Evolutionary conservation across 1,140 invertebrate species (phyloP), one percentile per base, ranked within the genome.

Genomic region (Agraylea sexmaculata): DNA sequence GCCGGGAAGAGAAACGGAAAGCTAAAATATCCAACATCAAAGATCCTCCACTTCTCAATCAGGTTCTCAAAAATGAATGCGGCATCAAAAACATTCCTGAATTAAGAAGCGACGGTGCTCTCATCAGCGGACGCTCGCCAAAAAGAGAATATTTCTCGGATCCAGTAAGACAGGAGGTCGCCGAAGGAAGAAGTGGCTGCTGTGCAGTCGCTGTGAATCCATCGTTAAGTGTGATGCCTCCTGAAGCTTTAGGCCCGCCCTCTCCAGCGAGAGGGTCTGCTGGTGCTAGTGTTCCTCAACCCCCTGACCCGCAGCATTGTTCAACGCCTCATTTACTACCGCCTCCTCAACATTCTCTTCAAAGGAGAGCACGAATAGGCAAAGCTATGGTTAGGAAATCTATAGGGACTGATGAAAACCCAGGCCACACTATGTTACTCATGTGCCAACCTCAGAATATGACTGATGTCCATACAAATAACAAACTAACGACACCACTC

Each of bases 301-400:
- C 63, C 13, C 58, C 64, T 11, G 53, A 58, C 3, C 51, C 52
- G 7, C 56, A 63, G 3, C 57, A 58, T n/a, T 54, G 37, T 23
- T 38, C 52, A 17, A 38, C 50, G 32, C 61, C 62, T 17, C 55
- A 61, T 10, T 53, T 58, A 2, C 49, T 51, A 6, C 55, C 60
- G 2, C 54, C 59, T 8, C 54, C 36, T 27, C 41, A 53, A 21
- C 42, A 51, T 37, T 47, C 33, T 0, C 4, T 25, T 16, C 37
- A 58, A 19, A 53, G 73, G n/a, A 69, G 72, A 47, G 75, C 76
- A 2, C 64, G 76, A n/a, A 64, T 78, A 18, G 76, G 76, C 18
- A 78, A 78, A 59, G 71, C 64, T n/a, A 77, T 76, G 71, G 76
- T 73, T 16, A 58, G 75, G 17, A 68, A 73, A 42, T 68, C 69